phyloP scores from a whole-genome alignment of 2,797 vertebrate species.

The Orientallactaga sibirica region DNA sequence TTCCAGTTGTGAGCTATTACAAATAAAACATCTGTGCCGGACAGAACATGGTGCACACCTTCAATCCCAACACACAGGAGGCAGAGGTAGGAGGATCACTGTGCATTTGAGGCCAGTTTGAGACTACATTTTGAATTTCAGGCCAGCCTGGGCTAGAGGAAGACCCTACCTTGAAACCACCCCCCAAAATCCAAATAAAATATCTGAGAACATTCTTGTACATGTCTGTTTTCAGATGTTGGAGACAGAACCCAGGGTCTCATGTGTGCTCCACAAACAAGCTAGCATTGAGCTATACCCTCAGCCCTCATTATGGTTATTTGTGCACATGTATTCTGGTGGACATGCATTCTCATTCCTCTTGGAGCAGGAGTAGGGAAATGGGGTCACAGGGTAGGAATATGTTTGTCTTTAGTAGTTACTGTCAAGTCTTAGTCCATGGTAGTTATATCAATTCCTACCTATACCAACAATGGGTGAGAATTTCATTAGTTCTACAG shows the following conservation, averaged over 20 bases:
- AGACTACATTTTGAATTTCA: too few species aligned
- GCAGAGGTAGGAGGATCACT: too few species aligned
- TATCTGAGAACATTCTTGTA: not conserved
- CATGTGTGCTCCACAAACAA: not conserved
- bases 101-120: too few species aligned
- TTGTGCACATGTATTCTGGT: not conserved
- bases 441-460: not conserved
- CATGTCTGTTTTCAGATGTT: not conserved
- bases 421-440: not conserved
- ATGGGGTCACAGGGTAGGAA: not conserved
- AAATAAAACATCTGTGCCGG: slow-evolving; percentile 1
- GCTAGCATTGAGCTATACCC: not conserved
- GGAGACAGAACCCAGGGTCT: not conserved
- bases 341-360: not conserved
- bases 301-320: not conserved
- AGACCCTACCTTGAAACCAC: too few species aligned
- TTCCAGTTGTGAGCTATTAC: slow-evolving; percentile 46
- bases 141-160: too few species aligned
- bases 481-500: not conserved
- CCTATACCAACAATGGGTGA: not conserved
- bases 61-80: too few species aligned
- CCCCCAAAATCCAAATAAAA: slow-evolving; percentile 17
- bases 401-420: slow-evolving; percentile 52
- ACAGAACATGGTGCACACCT: too few species aligned
- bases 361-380: not conserved